These are phyloP conservation scores for Paracentrotus lividus DNA, from an alignment of 53 echinoderm and acorn worm genomes.

Conservation along the genomic window DNA sequence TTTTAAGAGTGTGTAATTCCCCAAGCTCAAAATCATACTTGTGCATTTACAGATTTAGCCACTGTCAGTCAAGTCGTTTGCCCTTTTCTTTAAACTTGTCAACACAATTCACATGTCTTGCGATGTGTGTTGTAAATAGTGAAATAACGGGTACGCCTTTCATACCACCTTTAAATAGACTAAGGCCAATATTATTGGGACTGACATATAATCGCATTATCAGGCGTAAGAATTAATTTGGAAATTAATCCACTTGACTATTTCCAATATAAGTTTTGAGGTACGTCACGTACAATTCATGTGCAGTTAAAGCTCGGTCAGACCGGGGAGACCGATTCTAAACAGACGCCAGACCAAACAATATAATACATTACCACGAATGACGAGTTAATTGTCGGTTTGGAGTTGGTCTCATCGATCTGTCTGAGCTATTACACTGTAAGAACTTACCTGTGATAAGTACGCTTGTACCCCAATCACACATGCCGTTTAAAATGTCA, in stretches of 20 bases:
- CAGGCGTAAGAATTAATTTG: conserved; percentile 4
- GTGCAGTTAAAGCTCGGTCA: too few relatives aligned
- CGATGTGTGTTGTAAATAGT: background rate
- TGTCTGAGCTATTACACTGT: background rate
- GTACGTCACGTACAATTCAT: background rate
- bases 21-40: background rate
- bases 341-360: too few relatives aligned
- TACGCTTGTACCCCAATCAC: conserved; percentile 15
- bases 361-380: too few relatives aligned
- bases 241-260: conserved; percentile 5
- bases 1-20: background rate
- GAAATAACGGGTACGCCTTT: too few relatives aligned
- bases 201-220: background rate
- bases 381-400: too few relatives aligned
- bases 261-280: background rate
- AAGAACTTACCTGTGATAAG: background rate
- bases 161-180: background rate
- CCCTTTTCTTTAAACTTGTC: background rate
- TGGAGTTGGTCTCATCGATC: too few relatives aligned
- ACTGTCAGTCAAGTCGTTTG: background rate
- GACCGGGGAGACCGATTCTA: too few relatives aligned
- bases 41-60: background rate
- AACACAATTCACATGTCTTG: background rate
- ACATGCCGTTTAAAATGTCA: conserved; percentile 31
- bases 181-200: background rate